Conservation (phyloP, 2,113 vertebrate genomes). For the Etheostoma spectabile region DNA sequence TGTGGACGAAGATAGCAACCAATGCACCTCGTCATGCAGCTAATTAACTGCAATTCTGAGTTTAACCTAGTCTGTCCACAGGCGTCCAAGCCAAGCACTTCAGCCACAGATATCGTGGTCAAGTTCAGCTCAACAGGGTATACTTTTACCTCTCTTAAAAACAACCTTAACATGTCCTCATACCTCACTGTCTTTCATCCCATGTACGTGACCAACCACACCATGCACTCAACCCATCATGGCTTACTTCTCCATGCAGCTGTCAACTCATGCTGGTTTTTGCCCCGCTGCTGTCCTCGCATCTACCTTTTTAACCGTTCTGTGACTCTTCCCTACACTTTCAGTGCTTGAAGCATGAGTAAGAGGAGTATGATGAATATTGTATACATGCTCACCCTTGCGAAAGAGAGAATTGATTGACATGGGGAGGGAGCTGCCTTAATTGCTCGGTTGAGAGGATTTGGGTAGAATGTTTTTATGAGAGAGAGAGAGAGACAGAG, state of each 20-base stretch:
- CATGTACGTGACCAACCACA: conserved; percentile 38
- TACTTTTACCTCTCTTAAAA: conserved; percentile 55
- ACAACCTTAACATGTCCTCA: conserved; percentile 51
- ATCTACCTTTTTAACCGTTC: conserved; percentile 30
- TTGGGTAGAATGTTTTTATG: conserved; percentile 41
- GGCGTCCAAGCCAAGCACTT: conserved; percentile 34
- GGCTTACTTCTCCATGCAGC: conserved; percentile 11
- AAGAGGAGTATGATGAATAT: conserved; percentile 52
- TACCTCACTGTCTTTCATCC: conserved; percentile 53
- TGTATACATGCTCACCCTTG: conserved; percentile 46
- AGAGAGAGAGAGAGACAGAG: not conserved
- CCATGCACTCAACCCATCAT: conserved; percentile 11
- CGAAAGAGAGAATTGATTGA: conserved; percentile 62
- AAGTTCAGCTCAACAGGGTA: conserved; percentile 38
- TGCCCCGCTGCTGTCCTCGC: conserved; percentile 10
- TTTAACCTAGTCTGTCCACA: conserved; percentile 25
- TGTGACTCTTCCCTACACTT: conserved; percentile 1
- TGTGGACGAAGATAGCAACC: conserved; percentile 18
- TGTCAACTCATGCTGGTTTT: conserved; percentile 34
- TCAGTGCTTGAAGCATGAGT: conserved; percentile 1
- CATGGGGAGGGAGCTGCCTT: conserved; percentile 29
- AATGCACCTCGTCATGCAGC: not conserved
- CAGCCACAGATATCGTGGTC: conserved; percentile 19
- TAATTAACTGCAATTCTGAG: conserved; percentile 8
- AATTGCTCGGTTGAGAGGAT: conserved; percentile 52